Percentiles rank a stretch among this genome's conserved stretches.
These are phyloP conservation scores for Emesis furor DNA, from an alignment of 2,888 invertebrate genomes.

Conservation along the genomic window DNA sequence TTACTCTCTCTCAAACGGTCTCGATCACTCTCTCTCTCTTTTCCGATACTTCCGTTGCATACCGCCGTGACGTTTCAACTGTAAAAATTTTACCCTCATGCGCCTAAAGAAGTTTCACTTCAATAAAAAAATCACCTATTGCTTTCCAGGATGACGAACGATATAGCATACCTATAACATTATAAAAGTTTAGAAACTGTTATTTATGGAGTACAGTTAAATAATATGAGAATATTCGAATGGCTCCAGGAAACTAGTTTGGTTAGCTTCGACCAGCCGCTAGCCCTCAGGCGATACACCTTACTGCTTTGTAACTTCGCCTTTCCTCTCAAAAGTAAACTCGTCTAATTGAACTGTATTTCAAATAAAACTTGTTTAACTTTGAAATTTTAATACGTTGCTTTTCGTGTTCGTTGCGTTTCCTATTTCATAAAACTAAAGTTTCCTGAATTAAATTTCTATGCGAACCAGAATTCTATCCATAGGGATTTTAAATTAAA, in stretches of 20 bases:
- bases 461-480: background rate
- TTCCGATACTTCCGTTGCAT: no score
- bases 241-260: slow-evolving; percentile 80
- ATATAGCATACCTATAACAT: background rate
- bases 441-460: background rate
- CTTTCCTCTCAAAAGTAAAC: slow-evolving; percentile 87
- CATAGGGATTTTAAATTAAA: background rate
- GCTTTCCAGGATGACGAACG: background rate
- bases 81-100: no score
- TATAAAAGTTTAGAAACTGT: slow-evolving; percentile 30
- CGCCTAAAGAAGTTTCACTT: no score
- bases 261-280: slow-evolving; percentile 77
- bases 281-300: slow-evolving; percentile 83
- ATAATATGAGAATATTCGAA: slow-evolving; percentile 76
- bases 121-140: no score
- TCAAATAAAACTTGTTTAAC: slow-evolving; percentile 83
- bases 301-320: slow-evolving; percentile 87
- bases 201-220: slow-evolving; percentile 37
- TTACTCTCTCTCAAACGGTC: no score
- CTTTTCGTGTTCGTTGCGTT: background rate
- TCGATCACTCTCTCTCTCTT: no score
- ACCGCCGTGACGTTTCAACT: no score
- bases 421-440: slow-evolving; percentile 37
- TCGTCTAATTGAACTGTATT: slow-evolving; percentile 88
- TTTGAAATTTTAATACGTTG: slow-evolving; percentile 49